Base-by-base conservation (phyloP, 2,888 invertebrate genomes). In the Philereme transversata region DNA sequence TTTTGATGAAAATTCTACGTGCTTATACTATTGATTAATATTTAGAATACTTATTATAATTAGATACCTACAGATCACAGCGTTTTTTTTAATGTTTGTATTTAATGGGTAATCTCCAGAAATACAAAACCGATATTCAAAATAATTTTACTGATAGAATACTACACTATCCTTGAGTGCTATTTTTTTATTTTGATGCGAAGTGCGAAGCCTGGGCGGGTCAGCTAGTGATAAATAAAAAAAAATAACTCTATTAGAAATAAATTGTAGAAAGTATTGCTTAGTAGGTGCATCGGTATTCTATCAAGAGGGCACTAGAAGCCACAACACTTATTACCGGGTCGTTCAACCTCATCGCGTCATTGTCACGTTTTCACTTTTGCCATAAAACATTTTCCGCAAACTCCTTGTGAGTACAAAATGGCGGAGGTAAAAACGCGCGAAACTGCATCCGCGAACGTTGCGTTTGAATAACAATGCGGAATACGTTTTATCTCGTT, bases 281-380 rank as follows among this genome's bases (percentile, higher is more conserved):
- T 59, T 52, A 6, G 7, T 40, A 40, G 40, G 8, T 8, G 6
- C 8, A 4, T 40, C 6, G 59, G 67, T 73, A 76, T 70, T 70
- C 68, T 56, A 74, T 75, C 72, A 73, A 61, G 70, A 69, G 69
- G 69, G 67, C 71, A 72, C 73, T 71, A 74, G 68, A 68, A 67
- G 58, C 70, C 68, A 64, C 75, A 72, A 69, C 73, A 71, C 70
- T 71, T 72, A 64, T 71, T 69, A 73, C 22, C 74, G 68, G 79
- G 80, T 81, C 81, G 74, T 79, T 81, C 77, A 81, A 78, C 78
- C 73, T 78, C 73, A 72, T 62, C 74, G 65, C 74, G 68, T 75
- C 71, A 76, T 56, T 54, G 58, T 81, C 73, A 74, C 70, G 79
- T 80, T 90, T 88, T 89, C 88, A 89, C 89, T 89, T 88, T 88